phyloP scores from a whole-genome alignment of 2,797 vertebrate species.

The Rhyacichthys aspro region DNA sequence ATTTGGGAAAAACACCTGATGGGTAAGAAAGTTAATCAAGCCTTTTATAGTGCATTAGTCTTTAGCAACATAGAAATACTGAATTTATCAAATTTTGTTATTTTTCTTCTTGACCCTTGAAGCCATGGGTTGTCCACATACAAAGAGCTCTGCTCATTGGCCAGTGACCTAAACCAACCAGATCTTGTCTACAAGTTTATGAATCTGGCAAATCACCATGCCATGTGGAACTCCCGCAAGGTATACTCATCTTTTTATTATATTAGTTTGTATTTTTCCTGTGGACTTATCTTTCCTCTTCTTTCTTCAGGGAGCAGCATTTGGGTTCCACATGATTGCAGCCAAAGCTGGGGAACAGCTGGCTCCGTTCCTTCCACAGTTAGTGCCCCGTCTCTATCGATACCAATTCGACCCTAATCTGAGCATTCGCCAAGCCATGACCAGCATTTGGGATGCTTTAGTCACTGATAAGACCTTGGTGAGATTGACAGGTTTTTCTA shows the following conservation, averaged over 20 bases:
- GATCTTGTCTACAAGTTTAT: slow-evolving; percentile 99
- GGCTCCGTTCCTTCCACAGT: slow-evolving; percentile 90
- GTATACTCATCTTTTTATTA: slow-evolving; percentile 65
- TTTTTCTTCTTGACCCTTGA: slow-evolving; percentile 48
- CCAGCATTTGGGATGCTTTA: slow-evolving; percentile 96
- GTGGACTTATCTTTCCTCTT: neutral
- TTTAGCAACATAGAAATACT: neutral
- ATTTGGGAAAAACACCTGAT: slow-evolving; percentile 95
- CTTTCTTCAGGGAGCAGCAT: slow-evolving; percentile 91
- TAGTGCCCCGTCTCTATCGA: slow-evolving; percentile 95
- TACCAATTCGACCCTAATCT: slow-evolving; percentile 99
- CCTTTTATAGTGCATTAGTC: too few species aligned
- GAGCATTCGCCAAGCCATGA: slow-evolving; percentile 96
- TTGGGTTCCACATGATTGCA: slow-evolving; percentile 97
- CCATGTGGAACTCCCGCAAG: slow-evolving; percentile 99
- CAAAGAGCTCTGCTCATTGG: slow-evolving; percentile 96
- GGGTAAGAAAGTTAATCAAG: slow-evolving; percentile 84
- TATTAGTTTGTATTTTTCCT: neutral
- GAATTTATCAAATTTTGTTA: neutral
- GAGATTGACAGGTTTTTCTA: slow-evolving; percentile 45
- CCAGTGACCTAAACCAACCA: slow-evolving; percentile 97
- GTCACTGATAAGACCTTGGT: slow-evolving; percentile 93
- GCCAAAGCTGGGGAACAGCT: slow-evolving; percentile 95
- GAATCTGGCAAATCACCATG: slow-evolving; percentile 98
- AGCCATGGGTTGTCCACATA: slow-evolving; percentile 96